phyloP scores from a whole-genome alignment of 2,888 invertebrate genomes.

The Campoplex nolae region DNA sequence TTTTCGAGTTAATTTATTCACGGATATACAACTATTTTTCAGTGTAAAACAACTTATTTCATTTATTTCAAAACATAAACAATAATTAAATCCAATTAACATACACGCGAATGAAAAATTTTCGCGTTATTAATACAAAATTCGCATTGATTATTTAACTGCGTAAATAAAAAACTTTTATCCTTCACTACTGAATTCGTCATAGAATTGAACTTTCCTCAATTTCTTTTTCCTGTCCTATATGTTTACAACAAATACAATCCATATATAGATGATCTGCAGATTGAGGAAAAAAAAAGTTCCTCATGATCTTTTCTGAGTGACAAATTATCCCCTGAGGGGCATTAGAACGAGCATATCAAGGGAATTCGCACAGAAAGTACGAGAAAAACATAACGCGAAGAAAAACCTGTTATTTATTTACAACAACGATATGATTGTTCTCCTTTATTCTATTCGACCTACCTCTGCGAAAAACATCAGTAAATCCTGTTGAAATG shows the following conservation, averaged over 20 bases:
- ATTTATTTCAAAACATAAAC: background rate
- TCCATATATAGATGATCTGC: background rate
- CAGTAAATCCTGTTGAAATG: background rate
- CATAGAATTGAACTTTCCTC: too few relatives aligned
- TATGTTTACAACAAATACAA: background rate
- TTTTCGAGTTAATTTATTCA: background rate
- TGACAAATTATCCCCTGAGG: conserved; percentile 29
- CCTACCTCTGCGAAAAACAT: background rate
- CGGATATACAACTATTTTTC: background rate
- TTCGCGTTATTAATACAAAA: background rate
- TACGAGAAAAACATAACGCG: background rate
- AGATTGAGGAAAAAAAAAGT: background rate
- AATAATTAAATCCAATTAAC: background rate
- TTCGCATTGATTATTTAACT: too few relatives aligned
- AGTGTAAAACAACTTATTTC: background rate
- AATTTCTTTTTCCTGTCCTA: background rate
- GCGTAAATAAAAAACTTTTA: too few relatives aligned
- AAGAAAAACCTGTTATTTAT: conserved; percentile 1
- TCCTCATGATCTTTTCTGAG: background rate
- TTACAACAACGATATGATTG: background rate
- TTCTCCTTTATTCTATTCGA: background rate
- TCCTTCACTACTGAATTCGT: too few relatives aligned
- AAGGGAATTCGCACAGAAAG: background rate
- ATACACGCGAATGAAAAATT: background rate
- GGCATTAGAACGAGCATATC: background rate